Evolutionary conservation across 1,140 invertebrate genomes (phyloP), one percentile per base, ranked within the genome.

Genomic region (Mya arenaria): DNA sequence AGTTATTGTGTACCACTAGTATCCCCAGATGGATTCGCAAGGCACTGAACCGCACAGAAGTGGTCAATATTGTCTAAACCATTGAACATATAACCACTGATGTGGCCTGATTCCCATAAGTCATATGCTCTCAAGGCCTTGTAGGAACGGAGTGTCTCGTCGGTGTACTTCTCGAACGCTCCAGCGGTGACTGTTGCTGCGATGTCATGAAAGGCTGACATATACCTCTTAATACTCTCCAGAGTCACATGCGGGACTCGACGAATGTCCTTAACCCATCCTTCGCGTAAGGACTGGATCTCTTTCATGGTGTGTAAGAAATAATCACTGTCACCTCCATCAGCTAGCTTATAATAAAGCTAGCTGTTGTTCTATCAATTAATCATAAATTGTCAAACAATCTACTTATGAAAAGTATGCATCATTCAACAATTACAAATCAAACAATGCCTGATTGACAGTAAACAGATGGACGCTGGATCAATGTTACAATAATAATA

Each of bases 1-100:
- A 25, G 56, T 74, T 48, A 73, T 52, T 73, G 69, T 56, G 69
- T 73, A 19, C 44, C 69, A 73, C 48, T 73, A 25, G 69, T 73
- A 52, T 73, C 69, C 55, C n/a, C n/a, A 34, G 52, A 73, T 56
- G 44, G 44, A 58, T 73, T 73, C 34, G 69, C n/a, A 0, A 73
- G n/a, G 52, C 69, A 73, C 19, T 56, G 55, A 5, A 73, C 44
- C 36, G 69, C 69, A 73, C 44, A 56, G 25, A 19, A 73, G 58
- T 36, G 39, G n/a, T 34, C 52, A 6, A 73, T 58, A 13, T 73
- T 34, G 25, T 25, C n/a, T 23, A 73, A 23, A 13, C 17, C 28
- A 34, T 73, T 25, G 32, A 56, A 73, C 69, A 34, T 23, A 36
- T 32, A 73, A 23, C 69, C 69, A 56, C 52, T 56, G 23, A 73